These are phyloP conservation scores for Apocheima hispidaria DNA, from an alignment of 2,888 invertebrate species.

Conservation along the genomic window DNA sequence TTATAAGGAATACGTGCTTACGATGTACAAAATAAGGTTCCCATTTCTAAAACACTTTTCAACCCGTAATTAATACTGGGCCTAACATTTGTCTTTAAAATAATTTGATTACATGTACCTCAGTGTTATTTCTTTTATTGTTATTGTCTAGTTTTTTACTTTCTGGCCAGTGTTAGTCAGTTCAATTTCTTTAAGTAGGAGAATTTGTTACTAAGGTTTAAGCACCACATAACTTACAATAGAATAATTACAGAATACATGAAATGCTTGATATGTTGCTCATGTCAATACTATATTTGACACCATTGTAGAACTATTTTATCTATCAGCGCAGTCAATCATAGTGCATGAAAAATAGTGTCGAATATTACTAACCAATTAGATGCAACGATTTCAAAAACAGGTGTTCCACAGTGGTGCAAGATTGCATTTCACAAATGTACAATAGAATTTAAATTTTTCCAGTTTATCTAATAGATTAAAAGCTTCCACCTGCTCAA, in stretches of 20 bases:
- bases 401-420: slow-evolving; percentile 50
- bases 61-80: slow-evolving; percentile 52
- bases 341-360: slow-evolving; percentile 6
- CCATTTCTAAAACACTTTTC: slow-evolving; percentile 55
- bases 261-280: slow-evolving; percentile 77
- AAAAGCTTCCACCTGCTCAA: slow-evolving; percentile 75
- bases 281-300: slow-evolving; percentile 53
- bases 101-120: slow-evolving; percentile 57
- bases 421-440: slow-evolving; percentile 57
- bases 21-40: slow-evolving; percentile 74
- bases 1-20: slow-evolving; percentile 71
- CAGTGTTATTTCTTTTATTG: slow-evolving; percentile 54
- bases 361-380: slow-evolving; percentile 28
- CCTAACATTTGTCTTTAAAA: slow-evolving; percentile 62
- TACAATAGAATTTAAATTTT: slow-evolving; percentile 74
- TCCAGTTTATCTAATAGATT: slow-evolving; percentile 79
- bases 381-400: background rate
- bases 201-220: slow-evolving; percentile 68
- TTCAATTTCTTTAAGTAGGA: slow-evolving; percentile 62
- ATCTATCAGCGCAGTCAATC: slow-evolving; percentile 35
- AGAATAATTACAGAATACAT: slow-evolving; percentile 71
- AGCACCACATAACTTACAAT: slow-evolving; percentile 59
- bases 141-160: slow-evolving; percentile 50
- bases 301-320: slow-evolving; percentile 49
- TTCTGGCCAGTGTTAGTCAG: slow-evolving; percentile 74